phyloP scores from a whole-genome alignment of 2,888 invertebrate species.

The Neocrepidodera transversa region DNA sequence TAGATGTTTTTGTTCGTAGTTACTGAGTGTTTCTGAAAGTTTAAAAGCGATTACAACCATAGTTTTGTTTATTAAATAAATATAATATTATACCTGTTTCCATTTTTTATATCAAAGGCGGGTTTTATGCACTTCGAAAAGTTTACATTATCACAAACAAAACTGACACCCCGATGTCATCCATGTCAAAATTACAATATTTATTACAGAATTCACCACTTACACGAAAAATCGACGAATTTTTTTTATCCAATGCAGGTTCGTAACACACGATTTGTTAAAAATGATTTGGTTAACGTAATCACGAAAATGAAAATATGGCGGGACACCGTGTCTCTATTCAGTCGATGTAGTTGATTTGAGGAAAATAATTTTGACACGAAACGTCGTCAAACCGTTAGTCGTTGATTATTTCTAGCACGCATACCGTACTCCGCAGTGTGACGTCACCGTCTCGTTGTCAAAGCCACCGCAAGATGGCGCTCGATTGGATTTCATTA shows the following conservation, averaged over 20 bases:
- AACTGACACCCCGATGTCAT: slow-evolving; percentile 34
- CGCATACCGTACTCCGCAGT: slow-evolving; percentile 6
- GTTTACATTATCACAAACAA: slow-evolving; percentile 28
- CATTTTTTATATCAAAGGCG: slow-evolving; percentile 38
- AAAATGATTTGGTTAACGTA: slow-evolving; percentile 31
- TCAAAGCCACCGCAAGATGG: background rate
- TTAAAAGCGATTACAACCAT: slow-evolving; percentile 1
- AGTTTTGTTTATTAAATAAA: slow-evolving; percentile 1
- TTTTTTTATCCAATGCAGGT: slow-evolving; percentile 26
- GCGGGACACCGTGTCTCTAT: slow-evolving; percentile 33
- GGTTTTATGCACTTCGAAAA: slow-evolving; percentile 9
- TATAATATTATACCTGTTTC: slow-evolving; percentile 34
- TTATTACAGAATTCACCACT: slow-evolving; percentile 13
- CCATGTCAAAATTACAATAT: slow-evolving; percentile 19
- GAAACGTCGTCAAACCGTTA: slow-evolving; percentile 25
- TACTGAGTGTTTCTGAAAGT: slow-evolving; percentile 36
- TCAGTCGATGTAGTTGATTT: slow-evolving; percentile 31
- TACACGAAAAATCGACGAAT: background rate
- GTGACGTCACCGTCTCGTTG: slow-evolving; percentile 13
- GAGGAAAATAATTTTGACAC: slow-evolving; percentile 39
- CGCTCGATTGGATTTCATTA: background rate
- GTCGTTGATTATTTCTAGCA: slow-evolving; percentile 32
- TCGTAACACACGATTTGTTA: slow-evolving; percentile 36
- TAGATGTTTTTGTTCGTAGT: slow-evolving; percentile 32
- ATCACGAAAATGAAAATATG: slow-evolving; percentile 37